phyloP scores from a whole-genome alignment of 2,113 vertebrate species.

The Phaethon lepturus region DNA sequence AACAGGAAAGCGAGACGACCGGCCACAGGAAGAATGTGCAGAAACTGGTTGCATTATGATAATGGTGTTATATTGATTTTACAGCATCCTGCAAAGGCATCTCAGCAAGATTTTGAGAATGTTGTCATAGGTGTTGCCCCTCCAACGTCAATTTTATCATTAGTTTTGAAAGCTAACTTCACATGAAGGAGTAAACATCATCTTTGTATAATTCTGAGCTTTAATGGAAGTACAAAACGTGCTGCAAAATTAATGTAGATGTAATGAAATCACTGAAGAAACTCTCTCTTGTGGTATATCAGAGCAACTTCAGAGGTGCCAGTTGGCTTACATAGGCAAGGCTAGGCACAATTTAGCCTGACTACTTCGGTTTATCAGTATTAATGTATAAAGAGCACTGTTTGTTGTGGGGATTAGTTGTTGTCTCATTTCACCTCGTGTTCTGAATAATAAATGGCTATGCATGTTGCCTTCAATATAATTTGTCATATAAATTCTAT shows the following conservation, averaged over 20 bases:
- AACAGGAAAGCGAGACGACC: not conserved
- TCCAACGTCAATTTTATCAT: not conserved
- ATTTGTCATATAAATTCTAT: constrained; percentile 33
- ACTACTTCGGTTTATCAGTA: not conserved
- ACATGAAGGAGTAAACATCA: not conserved
- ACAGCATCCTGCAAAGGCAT: not conserved
- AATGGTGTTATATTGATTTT: constrained; percentile 49
- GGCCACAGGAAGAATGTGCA: constrained; percentile 15
- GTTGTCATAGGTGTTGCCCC: not conserved
- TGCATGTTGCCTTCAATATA: constrained; percentile 7
- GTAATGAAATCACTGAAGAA: constrained; percentile 9
- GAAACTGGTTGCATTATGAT: constrained; percentile 34
- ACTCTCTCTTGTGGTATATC: not conserved
- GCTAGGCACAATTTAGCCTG: not conserved
- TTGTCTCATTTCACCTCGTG: not conserved
- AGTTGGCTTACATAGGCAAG: not conserved
- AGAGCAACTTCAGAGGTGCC: not conserved
- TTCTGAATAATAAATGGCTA: constrained; percentile 45
- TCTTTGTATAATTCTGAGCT: not conserved
- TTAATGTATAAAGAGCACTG: not conserved
- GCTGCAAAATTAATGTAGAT: constrained; percentile 5
- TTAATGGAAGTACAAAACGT: not conserved
- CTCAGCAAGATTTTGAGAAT: not conserved
- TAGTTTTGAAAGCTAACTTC: not conserved
- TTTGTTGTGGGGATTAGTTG: constrained; percentile 15